A percentile compares a stretch with the other conserved stretches of the same genome.
phyloP scores from a whole-genome alignment of 1,140 invertebrate species.

The Drosophila carrolli region DNA sequence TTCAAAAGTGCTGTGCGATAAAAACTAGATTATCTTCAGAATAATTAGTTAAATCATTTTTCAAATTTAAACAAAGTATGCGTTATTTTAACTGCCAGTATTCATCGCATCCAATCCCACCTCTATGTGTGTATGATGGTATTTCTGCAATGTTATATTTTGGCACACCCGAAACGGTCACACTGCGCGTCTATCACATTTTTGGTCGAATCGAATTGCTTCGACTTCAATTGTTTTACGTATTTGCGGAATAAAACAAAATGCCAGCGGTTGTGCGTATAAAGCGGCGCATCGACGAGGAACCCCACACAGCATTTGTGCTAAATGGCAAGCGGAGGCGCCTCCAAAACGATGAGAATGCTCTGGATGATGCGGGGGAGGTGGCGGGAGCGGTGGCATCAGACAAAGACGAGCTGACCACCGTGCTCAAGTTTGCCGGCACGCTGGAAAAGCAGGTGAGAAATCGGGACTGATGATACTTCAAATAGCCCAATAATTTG shows the following conservation, averaged over 20 bases:
- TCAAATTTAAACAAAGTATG: neutral
- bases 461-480: neutral
- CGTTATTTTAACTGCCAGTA: neutral
- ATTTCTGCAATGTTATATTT: slow-evolving; percentile 3
- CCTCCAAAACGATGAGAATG: slow-evolving; percentile 56
- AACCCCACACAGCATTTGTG: slow-evolving; percentile 86
- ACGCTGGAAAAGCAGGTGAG: slow-evolving; percentile 85
- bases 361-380: slow-evolving; percentile 16
- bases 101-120: neutral
- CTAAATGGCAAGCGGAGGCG: slow-evolving; percentile 86
- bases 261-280: slow-evolving; percentile 87
- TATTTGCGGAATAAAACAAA: slow-evolving; percentile 28
- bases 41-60: neutral
- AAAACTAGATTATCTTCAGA: too few relatives aligned
- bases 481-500: too few relatives aligned
- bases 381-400: slow-evolving; percentile 8
- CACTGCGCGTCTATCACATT: slow-evolving; percentile 18
- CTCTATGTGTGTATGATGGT: neutral
- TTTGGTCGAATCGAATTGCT: slow-evolving; percentile 1
- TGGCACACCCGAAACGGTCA: slow-evolving; percentile 9
- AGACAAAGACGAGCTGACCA: slow-evolving; percentile 73
- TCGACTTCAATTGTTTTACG: slow-evolving; percentile 6
- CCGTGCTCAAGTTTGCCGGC: slow-evolving; percentile 86
- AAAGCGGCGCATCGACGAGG: slow-evolving; percentile 86
- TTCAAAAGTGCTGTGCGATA: too few relatives aligned